Base-by-base conservation (phyloP, 1,140 invertebrate species). In the Drosophila erecta region DNA sequence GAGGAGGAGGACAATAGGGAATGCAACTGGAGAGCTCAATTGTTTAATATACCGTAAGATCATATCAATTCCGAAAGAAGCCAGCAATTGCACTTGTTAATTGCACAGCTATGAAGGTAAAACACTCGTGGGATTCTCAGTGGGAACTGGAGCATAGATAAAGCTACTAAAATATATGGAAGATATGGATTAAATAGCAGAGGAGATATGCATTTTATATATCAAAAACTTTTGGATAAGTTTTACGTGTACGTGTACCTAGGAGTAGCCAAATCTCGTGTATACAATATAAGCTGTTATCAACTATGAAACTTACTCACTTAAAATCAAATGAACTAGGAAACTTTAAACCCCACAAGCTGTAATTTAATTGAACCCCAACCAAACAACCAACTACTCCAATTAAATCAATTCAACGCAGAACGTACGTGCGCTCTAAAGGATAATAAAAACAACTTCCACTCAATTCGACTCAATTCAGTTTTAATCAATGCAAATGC, bases 71-170 rank as follows among this genome's bases (percentile, higher is more conserved):
- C 14, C 61, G 40, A 64, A 46, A 35, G 50, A 66, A 33, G 37
- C 46, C 71, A 62, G 67, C 79, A 85, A 80, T 59, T 69, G 83
- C 83, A 87, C 83, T 79, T 87, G 83, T 83, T 83, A 76, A 81
- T 59, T 41, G 55, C 64, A 75, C 83, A 79, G 72, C 35, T 44
- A 50, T 27, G 46, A 33, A 41, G 33, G 27, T 43, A 7, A 43
- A 27, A 12, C 56, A 10, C 22, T 2, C 2, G 33, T 30, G 37
- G 49, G 41, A 46, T 15, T 54, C 7, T 30, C 27, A 17, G 27
- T 40, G 14, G 59, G 55, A 66, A 49, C 37, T 76, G 38, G 47
- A 60, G 37, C 40, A 54, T 61, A 53, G 49, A 49, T 61, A 56
- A 50, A 71, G 27, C 33, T 70, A 40, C n/a, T 27, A n/a, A 54